Evolutionary conservation across 2,888 invertebrate genomes (phyloP).

Genomic region (Agriopis aurantiaria): DNA sequence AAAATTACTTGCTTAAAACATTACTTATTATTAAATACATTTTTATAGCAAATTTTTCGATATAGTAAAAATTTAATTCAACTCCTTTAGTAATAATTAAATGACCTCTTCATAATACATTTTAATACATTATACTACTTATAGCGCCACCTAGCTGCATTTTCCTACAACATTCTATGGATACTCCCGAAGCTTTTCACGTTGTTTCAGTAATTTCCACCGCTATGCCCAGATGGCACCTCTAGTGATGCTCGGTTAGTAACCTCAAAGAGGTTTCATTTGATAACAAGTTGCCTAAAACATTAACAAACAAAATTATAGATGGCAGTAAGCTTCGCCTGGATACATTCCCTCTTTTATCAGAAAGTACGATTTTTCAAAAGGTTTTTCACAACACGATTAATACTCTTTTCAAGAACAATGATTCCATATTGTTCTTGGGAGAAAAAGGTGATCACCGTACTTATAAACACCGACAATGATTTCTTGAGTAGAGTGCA

Average conservation of each 20-base stretch:
- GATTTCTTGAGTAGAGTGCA: neutral
- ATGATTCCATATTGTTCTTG: conserved; percentile 10
- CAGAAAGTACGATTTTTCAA: neutral
- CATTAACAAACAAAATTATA: conserved; percentile 16
- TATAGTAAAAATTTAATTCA: too few species aligned
- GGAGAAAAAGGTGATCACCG: neutral
- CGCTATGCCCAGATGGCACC: conserved; percentile 24
- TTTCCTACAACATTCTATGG: conserved; percentile 12
- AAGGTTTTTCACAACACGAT: conserved; percentile 1
- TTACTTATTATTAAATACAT: too few species aligned
- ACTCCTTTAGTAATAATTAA: neutral
- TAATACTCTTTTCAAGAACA: too few species aligned
- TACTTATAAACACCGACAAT: conserved; percentile 9
- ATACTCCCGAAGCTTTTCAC: conserved; percentile 12
- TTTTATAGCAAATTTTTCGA: too few species aligned
- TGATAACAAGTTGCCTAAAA: too few species aligned
- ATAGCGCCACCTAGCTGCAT: conserved; percentile 22
- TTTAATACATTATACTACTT: neutral
- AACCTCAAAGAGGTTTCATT: neutral
- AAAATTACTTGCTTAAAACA: too few species aligned
- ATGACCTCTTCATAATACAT: neutral
- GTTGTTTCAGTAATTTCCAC: neutral
- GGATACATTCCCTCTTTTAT: neutral
- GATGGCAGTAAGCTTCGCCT: conserved; percentile 28
- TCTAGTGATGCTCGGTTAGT: neutral